Evolutionary conservation across 2,797 vertebrate species (phyloP).

Genomic region (Falco concolor): DNA sequence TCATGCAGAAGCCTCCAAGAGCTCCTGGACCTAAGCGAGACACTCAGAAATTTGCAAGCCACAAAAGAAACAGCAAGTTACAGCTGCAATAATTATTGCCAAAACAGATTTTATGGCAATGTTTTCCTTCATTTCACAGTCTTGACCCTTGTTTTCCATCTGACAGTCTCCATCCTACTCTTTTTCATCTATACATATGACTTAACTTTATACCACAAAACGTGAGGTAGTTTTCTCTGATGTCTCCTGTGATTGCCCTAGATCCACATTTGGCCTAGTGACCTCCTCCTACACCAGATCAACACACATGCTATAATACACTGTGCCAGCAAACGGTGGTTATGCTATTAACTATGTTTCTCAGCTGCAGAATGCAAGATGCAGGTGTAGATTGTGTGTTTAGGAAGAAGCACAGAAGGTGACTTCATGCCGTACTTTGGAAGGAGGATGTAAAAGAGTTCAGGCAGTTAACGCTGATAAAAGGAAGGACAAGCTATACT

Average conservation of each 20-base stretch:
- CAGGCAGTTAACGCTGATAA: neutral
- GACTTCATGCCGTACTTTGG: neutral
- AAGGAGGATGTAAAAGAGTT: neutral
- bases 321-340: neutral
- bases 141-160: neutral
- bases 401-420: neutral
- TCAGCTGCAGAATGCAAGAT: neutral
- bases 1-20: neutral
- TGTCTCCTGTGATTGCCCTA: neutral
- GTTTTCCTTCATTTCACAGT: neutral
- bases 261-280: neutral
- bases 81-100: neutral
- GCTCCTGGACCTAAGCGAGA: neutral
- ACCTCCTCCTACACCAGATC: neutral
- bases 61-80: neutral
- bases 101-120: neutral
- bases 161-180: neutral
- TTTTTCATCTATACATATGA: neutral
- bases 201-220: neutral
- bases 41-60: neutral
- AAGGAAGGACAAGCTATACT: neutral
- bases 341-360: neutral
- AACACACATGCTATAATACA: rapidly evolving
- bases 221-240: neutral
- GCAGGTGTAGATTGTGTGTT: neutral